phyloP scores from a whole-genome alignment of 1,140 invertebrate genomes.

The Bombus confusus region DNA sequence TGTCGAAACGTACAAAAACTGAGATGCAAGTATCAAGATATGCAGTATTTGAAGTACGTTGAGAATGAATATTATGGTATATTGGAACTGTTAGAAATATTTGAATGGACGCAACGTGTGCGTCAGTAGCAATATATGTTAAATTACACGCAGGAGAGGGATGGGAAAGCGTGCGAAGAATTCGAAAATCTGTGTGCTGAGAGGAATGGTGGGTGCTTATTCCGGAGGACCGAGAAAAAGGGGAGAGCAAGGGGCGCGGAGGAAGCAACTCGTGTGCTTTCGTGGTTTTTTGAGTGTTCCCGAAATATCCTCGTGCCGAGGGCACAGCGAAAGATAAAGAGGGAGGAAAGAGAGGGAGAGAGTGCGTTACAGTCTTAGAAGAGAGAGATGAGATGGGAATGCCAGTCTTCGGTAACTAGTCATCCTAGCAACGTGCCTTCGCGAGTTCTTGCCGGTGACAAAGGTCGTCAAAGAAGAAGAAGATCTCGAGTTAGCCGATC shows the following conservation, averaged over 20 bases:
- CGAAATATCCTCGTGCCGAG: slow-evolving; percentile 62
- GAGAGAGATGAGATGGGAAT: slow-evolving; percentile 62
- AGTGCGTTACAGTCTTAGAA: slow-evolving; percentile 42
- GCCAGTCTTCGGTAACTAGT: slow-evolving; percentile 73
- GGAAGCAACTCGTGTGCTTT: slow-evolving; percentile 60
- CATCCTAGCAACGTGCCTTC: slow-evolving; percentile 62
- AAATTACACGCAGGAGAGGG: neutral
- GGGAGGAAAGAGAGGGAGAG: slow-evolving; percentile 49
- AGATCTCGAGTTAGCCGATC: neutral
- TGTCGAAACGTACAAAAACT: neutral
- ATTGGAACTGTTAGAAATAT: no score
- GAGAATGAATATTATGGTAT: no score
- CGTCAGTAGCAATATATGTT: neutral
- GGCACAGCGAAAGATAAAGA: slow-evolving; percentile 64
- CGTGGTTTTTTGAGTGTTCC: slow-evolving; percentile 69
- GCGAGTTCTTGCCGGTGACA: slow-evolving; percentile 46
- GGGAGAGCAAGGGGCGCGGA: neutral
- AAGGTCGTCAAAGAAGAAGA: slow-evolving; percentile 39
- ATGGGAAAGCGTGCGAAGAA: neutral
- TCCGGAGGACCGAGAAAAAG: neutral
- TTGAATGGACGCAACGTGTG: no score
- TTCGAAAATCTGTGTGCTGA: neutral
- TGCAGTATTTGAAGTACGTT: no score
- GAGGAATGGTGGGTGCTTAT: neutral
- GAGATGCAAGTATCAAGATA: no score